Percentiles rank a stretch among this genome's conserved stretches.
Evolutionary conservation across 2,113 vertebrate genomes (phyloP).

Genomic region (Nothoprocta pentlandii): DNA sequence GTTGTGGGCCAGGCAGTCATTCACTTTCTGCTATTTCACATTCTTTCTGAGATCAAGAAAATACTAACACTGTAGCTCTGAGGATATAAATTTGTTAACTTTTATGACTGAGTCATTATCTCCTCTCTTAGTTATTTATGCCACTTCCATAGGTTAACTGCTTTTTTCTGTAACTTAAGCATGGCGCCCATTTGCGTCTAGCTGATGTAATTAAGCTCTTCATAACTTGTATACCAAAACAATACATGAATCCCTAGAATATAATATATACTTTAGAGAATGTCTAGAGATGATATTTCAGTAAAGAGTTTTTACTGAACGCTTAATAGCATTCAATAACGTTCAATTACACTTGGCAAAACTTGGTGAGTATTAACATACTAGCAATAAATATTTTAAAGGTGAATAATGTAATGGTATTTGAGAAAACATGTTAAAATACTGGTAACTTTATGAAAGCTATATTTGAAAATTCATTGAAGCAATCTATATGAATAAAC

Average conservation of each 20-base stretch:
- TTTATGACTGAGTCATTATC: neutral
- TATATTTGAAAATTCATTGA: conserved; percentile 43
- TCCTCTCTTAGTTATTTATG: neutral
- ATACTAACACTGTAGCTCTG: neutral
- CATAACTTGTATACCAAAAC: neutral
- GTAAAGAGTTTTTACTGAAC: neutral
- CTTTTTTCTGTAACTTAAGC: neutral
- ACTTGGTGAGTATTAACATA: neutral
- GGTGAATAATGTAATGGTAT: neutral
- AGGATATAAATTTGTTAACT: neutral
- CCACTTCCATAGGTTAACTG: neutral
- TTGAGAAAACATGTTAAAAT: conserved; percentile 6
- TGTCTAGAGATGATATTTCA: neutral
- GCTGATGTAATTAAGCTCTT: neutral
- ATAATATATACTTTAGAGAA: neutral
- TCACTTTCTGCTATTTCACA: neutral
- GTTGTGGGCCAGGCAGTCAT: neutral
- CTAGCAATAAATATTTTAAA: conserved; percentile 44
- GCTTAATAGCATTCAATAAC: neutral
- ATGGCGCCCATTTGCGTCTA: neutral
- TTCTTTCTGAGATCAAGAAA: neutral
- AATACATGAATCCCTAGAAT: neutral
- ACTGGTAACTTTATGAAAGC: conserved; percentile 8
- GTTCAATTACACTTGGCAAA: neutral
- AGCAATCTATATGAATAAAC: conserved; percentile 50